Base-by-base conservation (phyloP, 2,113 vertebrate genomes). In the Tinamus guttatus region DNA sequence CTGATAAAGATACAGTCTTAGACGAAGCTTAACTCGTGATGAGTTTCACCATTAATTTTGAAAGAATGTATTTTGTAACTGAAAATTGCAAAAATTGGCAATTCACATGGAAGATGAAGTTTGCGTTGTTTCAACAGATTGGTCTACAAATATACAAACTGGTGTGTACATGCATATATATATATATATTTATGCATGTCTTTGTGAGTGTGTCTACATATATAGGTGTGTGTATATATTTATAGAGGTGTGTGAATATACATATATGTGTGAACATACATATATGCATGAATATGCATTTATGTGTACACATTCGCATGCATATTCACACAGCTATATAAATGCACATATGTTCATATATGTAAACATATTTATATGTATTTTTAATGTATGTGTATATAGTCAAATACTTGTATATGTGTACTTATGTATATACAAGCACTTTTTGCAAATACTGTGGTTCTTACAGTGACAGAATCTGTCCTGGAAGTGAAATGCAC, bases 21-120 rank as follows among this genome's bases (percentile, higher is more conserved):
- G 64, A 71, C 19, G 58, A 75, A 90, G 40, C 40, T 95, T 47
- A 91, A 43, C 52, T 88, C 91, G 75, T 13, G 13, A 28, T 28
- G 25, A 54, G 7, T 54, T 54, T 30, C 52, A 28, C 88, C 85
- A 51, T 56, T 28, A 21, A 22, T 27, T 92, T 83, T 81, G 79
- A 90, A 85, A 70, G 56, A 81, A 90, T 69, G 18, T 76, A 81
- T 38, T 28, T 81, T 83, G 87, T 68, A 94, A 85, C 90, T 94
- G 91, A 82, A 91, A 93, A 88, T 22, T 89, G 51, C 82, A 94
- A 47, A 91, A 81, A 86, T 77, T 13, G 49, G 41, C 80, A 94
- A 95, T 78, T 83, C 69, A 90, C 52, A 34, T 11, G 59, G 58
- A 81, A 96, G 94, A 95, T 90, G 94, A 96, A 71, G 52, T 18